Percentiles rank a stretch among this genome's conserved stretches.
phyloP scores from a whole-genome alignment of 2,113 vertebrate species.

The Xenopus tropicalis region UCB_Xtro_10.0 CM004444.2:30572001-30572500 shows the following conservation, averaged over 20 bases:
- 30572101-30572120: no score
- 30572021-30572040: no score
- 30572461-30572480: no score
- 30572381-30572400: not conserved
- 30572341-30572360: conserved; percentile 62
- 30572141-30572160: not conserved
- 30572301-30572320: conserved; percentile 72
- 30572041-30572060: no score
- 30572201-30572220: conserved; percentile 67
- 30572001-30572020: no score
- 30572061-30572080: no score
- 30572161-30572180: conserved; percentile 67
- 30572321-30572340: conserved; percentile 69
- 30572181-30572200: conserved; percentile 72
- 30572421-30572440: no score
- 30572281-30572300: conserved; percentile 77
- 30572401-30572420: no score
- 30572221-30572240: conserved; percentile 65
- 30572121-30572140: no score
- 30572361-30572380: not conserved
- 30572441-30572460: no score
- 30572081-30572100: no score
- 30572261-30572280: conserved; percentile 66
- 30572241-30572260: conserved; percentile 58
- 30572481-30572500: no score